Base-by-base conservation (phyloP, 2,113 vertebrate species). In the Syngnathoides biaculeatus region DNA sequence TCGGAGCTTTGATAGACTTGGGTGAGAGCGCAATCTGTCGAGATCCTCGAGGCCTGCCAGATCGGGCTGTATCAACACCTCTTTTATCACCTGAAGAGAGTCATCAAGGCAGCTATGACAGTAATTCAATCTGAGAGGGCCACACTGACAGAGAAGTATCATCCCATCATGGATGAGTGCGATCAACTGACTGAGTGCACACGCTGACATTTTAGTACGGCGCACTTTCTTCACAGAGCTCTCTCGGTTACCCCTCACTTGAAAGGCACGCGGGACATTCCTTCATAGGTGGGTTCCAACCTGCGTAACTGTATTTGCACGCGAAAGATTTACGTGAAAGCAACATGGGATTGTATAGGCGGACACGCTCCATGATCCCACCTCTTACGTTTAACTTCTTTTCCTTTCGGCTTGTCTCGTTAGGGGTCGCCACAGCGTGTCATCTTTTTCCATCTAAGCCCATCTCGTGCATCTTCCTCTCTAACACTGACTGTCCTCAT, bases 51-150 rank as follows among this genome's bases (percentile, higher is more conserved):
- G 62, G 81, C 62, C 75, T 79, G 82, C 86, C 87, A 89, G 79
- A 85, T 84, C 86, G 81, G 84, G 80, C 78, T 79, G 75, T 82
- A 87, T 91, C 89, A 90, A 84, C 89, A 90, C 88, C 87, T 90
- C 84, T 84, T 89, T 88, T 84, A 88, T 90, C 84, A 86, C 87
- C 78, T 87, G 78, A 87, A 84, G 85, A 88, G 75, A 86, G 79
- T 78, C 84, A 69, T 88, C 84, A 84, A 81, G 78, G 85, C 86
- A 86, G 88, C 82, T 88, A 79, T 91, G 87, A 90, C 88, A 89
- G 88, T 87, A 87, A 88, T 90, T 90, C 89, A 76, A 75, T 45
- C 67, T 85, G 83, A 87, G 83, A 85, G 85, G 71, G 79, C 79
- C 86, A 83, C 85, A 88, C 79, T 86, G 84, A 88, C 82, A 81